phyloP scores from a whole-genome alignment of 2,888 invertebrate genomes.

The Pherbina coryleti region DNA sequence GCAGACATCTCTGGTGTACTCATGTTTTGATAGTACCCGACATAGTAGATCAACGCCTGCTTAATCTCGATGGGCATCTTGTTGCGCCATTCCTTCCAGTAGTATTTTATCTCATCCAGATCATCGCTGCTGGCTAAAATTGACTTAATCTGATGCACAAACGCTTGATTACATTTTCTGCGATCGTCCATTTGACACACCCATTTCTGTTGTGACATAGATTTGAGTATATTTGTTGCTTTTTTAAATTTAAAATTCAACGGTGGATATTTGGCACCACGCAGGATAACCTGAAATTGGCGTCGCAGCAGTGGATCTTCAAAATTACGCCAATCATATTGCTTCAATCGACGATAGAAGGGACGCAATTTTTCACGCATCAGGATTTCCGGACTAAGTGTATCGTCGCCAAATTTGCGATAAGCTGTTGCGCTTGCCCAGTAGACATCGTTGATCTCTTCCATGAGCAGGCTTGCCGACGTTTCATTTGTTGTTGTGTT shows the following conservation, averaged over 20 bases:
- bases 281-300: conserved; percentile 52
- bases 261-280: conserved; percentile 52
- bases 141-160: conserved; percentile 55
- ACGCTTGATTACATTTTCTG: conserved; percentile 51
- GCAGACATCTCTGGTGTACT: conserved; percentile 48
- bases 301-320: conserved; percentile 46
- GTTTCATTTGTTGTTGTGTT: too few species aligned
- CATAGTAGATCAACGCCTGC: conserved; percentile 50
- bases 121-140: conserved; percentile 54
- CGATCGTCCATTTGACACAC: conserved; percentile 42
- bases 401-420: conserved; percentile 52
- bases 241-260: conserved; percentile 50
- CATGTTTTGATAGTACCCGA: conserved; percentile 51
- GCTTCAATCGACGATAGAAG: conserved; percentile 47
- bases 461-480: conserved; percentile 46
- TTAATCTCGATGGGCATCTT: conserved; percentile 50
- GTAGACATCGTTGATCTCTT: conserved; percentile 50
- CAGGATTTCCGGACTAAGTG: conserved; percentile 51
- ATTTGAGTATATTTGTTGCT: conserved; percentile 48
- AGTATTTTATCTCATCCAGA: conserved; percentile 52
- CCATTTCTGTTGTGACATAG: conserved; percentile 51
- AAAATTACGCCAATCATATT: conserved; percentile 50
- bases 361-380: conserved; percentile 53
- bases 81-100: conserved; percentile 57
- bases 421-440: conserved; percentile 50